These are phyloP conservation scores for Drosophila repletoides DNA, from an alignment of 1,140 invertebrate genomes.

Conservation along the genomic window DNA sequence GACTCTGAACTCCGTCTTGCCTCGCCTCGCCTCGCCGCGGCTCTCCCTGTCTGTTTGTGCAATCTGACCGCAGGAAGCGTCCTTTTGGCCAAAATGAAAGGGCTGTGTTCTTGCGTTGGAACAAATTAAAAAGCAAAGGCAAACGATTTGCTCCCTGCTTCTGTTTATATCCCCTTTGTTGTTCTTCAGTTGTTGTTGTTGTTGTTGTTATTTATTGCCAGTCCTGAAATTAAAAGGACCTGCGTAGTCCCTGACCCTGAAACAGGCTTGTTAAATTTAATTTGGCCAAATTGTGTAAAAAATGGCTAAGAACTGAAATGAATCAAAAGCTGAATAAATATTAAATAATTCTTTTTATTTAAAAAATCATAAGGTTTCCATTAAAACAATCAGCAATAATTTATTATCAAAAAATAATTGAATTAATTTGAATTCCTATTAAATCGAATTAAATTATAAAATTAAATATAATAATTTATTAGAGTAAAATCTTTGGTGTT, in stretches of 20 bases:
- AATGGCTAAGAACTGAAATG: not conserved
- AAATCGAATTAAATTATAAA: too few species aligned
- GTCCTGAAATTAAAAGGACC: slow-evolving; percentile 4
- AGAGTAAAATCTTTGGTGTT: too few species aligned
- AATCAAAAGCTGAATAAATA: too few species aligned
- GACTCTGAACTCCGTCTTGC: not conserved
- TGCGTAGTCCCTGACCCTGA: not conserved
- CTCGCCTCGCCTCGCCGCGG: too few species aligned
- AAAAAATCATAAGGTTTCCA: too few species aligned
- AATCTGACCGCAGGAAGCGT: slow-evolving; percentile 23
- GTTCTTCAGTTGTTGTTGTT: not conserved
- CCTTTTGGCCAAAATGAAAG: slow-evolving; percentile 23
- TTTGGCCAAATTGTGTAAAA: slow-evolving; percentile 28
- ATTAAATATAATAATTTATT: too few species aligned
- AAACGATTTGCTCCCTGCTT: slow-evolving; percentile 34
- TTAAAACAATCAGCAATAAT: too few species aligned
- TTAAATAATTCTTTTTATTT: too few species aligned
- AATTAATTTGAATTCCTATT: too few species aligned
- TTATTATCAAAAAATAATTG: too few species aligned
- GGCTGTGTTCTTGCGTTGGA: slow-evolving; percentile 2
- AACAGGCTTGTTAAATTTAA: slow-evolving; percentile 23
- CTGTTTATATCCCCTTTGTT: slow-evolving; percentile 1
- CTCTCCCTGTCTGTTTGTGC: slow-evolving; percentile 1
- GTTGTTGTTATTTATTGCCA: slow-evolving; percentile 26
- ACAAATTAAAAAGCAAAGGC: slow-evolving; percentile 39